Percentiles rank a stretch among this genome's conserved stretches.
Conservation (phyloP, 2,113 vertebrate species). For the Eurystomus gularis region DNA sequence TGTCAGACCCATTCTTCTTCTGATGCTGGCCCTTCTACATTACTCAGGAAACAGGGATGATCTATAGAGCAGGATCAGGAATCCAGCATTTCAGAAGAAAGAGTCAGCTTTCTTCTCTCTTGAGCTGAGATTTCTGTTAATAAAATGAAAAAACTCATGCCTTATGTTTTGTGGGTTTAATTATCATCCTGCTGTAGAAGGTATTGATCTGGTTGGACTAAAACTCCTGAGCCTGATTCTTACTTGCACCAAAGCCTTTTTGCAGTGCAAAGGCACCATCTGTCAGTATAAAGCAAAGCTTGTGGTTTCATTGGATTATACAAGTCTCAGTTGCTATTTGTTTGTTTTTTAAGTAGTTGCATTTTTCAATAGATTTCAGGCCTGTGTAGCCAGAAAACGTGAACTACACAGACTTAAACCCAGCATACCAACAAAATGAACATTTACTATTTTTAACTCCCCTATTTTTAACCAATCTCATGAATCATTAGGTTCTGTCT, state of each 20-base stretch:
- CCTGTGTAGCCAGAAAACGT: background rate
- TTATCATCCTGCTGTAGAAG: background rate
- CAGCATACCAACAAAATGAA: background rate
- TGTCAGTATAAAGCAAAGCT: background rate
- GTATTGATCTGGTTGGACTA: background rate
- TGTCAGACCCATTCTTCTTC: background rate
- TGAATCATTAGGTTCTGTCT: background rate
- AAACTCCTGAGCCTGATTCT: background rate
- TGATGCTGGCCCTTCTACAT: background rate
- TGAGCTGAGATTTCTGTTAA: background rate
- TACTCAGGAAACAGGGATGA: background rate
- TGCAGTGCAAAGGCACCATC: background rate
- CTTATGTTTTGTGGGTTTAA: background rate
- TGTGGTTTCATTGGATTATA: background rate
- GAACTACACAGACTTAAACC: background rate
- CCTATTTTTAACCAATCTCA: slow-evolving; percentile 23
- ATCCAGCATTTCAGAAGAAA: background rate
- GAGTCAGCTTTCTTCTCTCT: background rate
- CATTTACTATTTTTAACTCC: slow-evolving; percentile 12
- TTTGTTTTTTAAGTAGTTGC: background rate
- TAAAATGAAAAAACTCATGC: background rate
- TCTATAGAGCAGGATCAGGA: background rate
- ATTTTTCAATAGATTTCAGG: background rate
- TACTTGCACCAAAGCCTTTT: background rate
- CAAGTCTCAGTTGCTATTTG: background rate